A percentile compares a stretch with the other conserved stretches of the same genome.
Conservation (phyloP, 1,140 invertebrate species). For the Halyomorpha halys region DNA sequence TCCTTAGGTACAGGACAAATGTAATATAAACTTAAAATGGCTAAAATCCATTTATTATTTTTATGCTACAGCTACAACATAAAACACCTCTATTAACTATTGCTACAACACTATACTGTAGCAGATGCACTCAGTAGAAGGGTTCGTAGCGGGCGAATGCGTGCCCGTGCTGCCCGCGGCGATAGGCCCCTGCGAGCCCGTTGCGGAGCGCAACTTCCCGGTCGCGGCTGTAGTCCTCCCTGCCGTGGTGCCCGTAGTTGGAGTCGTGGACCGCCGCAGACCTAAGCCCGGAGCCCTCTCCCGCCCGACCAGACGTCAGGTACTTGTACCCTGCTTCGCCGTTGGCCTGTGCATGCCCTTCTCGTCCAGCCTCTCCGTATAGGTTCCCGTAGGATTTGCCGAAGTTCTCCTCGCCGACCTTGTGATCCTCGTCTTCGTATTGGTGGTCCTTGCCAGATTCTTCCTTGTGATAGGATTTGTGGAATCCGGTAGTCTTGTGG, state of each 20-base stretch:
- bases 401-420: slow-evolving; percentile 38
- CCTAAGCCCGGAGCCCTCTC: background rate
- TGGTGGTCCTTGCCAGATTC: slow-evolving; percentile 62
- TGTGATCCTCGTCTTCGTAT: slow-evolving; percentile 57
- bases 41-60: too few relatives aligned
- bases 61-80: too few relatives aligned
- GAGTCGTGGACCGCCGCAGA: slow-evolving; percentile 6
- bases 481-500: slow-evolving; percentile 54
- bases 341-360: background rate
- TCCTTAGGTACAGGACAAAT: too few relatives aligned
- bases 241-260: slow-evolving; percentile 14
- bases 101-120: too few relatives aligned
- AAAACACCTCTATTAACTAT: too few relatives aligned
- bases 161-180: too few relatives aligned
- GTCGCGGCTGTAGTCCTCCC: slow-evolving; percentile 17
- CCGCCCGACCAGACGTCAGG: background rate
- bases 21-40: too few relatives aligned
- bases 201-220: slow-evolving; percentile 3
- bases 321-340: background rate
- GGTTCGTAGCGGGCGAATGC: too few relatives aligned
- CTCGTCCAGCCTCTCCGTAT: background rate
- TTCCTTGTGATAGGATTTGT: slow-evolving; percentile 60
- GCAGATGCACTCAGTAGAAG: too few relatives aligned
- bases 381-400: slow-evolving; percentile 13
- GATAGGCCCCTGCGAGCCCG: background rate